A percentile compares a stretch with the other conserved stretches of the same genome.
phyloP scores from a whole-genome alignment of 2,113 vertebrate genomes.

The Crocuta crocuta region DNA sequence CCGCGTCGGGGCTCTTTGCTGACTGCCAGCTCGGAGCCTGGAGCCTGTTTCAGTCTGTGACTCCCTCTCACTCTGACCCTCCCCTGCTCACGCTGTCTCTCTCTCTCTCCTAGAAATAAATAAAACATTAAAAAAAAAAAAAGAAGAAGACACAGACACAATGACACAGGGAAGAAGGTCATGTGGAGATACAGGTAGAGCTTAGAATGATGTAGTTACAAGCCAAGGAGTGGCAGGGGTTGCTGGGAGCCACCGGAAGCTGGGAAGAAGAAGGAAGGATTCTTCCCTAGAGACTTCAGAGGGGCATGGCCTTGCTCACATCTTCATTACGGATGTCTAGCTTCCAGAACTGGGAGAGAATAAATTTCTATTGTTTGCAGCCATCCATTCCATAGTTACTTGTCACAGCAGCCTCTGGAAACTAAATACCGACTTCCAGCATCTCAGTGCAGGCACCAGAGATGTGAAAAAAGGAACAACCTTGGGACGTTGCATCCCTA shows the following conservation, averaged over 20 bases:
- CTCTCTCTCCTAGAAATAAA: no score
- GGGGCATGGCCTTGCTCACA: neutral
- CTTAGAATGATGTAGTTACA: neutral
- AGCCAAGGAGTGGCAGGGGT: neutral
- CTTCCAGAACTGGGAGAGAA: neutral
- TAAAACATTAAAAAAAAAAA: no score
- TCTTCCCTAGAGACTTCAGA: neutral
- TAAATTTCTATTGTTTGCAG: neutral
- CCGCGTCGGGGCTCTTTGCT: no score
- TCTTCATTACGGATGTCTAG: neutral
- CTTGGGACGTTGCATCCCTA: neutral
- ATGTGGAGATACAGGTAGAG: neutral
- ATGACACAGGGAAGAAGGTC: neutral
- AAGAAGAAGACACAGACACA: neutral
- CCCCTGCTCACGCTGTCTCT: no score
- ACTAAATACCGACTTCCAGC: neutral
- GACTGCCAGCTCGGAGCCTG: no score
- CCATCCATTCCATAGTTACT: neutral
- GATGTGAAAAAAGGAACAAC: neutral
- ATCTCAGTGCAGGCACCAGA: neutral
- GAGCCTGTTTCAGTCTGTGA: no score
- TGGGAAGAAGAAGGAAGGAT: neutral
- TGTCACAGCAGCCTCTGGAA: neutral
- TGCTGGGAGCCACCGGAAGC: neutral
- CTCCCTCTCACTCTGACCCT: no score